phyloP scores from a whole-genome alignment of 2,888 invertebrate species.

The Rambutsinella grinnellia region DNA sequence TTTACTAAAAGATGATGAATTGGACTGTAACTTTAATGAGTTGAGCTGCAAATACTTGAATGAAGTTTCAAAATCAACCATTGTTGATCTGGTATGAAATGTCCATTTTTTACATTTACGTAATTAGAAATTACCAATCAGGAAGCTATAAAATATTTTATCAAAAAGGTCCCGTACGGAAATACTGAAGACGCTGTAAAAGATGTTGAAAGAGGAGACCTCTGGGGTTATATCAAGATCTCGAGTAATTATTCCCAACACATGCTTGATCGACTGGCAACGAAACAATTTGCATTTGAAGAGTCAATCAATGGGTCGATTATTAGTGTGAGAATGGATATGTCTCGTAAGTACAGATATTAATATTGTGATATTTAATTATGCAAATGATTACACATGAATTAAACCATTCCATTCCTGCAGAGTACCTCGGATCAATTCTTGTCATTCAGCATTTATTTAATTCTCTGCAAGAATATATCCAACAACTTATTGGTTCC shows the following conservation, averaged over 20 bases:
- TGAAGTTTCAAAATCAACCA: background rate
- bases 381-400: background rate
- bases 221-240: slow-evolving; percentile 51
- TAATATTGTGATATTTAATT: too few species aligned
- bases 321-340: slow-evolving; percentile 47
- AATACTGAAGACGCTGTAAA: slow-evolving; percentile 30
- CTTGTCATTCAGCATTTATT: slow-evolving; percentile 89
- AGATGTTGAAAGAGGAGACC: slow-evolving; percentile 33
- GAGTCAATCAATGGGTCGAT: slow-evolving; percentile 43
- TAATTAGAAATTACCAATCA: too few species aligned
- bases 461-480: slow-evolving; percentile 87
- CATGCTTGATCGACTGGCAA: slow-evolving; percentile 38
- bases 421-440: slow-evolving; percentile 80
- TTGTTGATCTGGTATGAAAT: slow-evolving; percentile 25
- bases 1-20: background rate
- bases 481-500: slow-evolving; percentile 77
- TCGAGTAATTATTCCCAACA: slow-evolving; percentile 33
- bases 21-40: slow-evolving; percentile 24
- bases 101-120: background rate
- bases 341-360: slow-evolving; percentile 38
- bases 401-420: background rate
- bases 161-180: slow-evolving; percentile 23
- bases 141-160: background rate
- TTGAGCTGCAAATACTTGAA: slow-evolving; percentile 50
- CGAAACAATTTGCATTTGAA: slow-evolving; percentile 31